A percentile compares a stretch with the other conserved stretches of the same genome.
Conservation (phyloP, 1,140 invertebrate genomes). For the Neelides sp. region DNA sequence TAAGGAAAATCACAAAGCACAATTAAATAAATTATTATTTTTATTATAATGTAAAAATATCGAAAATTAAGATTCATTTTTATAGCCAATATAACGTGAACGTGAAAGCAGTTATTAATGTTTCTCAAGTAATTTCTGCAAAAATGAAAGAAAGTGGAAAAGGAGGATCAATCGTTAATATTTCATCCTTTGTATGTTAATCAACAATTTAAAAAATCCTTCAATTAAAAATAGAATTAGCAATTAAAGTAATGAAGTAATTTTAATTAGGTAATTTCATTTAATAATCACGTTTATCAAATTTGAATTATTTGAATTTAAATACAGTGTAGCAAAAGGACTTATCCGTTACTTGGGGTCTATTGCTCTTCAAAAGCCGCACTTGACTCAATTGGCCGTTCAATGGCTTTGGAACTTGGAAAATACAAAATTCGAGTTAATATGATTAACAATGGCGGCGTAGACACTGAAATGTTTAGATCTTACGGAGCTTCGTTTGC, state of each 20-base stretch:
- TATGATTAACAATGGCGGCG: neutral
- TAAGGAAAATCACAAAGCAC: conserved; percentile 38
- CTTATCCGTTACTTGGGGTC: too few relatives aligned
- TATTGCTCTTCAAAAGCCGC: conserved; percentile 42
- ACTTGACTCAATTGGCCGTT: conserved; percentile 41
- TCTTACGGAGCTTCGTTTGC: too few relatives aligned
- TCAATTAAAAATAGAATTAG: too few relatives aligned
- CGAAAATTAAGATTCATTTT: conserved; percentile 31
- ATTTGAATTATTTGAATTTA: too few relatives aligned
- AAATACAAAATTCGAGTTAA: conserved; percentile 35
- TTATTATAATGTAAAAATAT: neutral
- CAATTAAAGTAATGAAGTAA: too few relatives aligned
- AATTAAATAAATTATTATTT: too few relatives aligned
- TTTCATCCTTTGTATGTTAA: conserved; percentile 49
- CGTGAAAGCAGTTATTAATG: conserved; percentile 67
- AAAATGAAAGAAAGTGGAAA: conserved; percentile 58
- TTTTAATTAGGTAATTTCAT: too few relatives aligned
- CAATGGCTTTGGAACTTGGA: conserved; percentile 43
- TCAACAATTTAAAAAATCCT: too few relatives aligned
- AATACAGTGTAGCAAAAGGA: too few relatives aligned
- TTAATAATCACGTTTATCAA: too few relatives aligned
- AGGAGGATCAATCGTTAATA: conserved; percentile 69
- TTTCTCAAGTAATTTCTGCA: conserved; percentile 61
- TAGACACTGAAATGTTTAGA: too few relatives aligned
- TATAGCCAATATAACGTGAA: conserved; percentile 62